phyloP scores from a whole-genome alignment of 92 coral and sea anemone genomes.

The Epizoanthus rinbou region DNA sequence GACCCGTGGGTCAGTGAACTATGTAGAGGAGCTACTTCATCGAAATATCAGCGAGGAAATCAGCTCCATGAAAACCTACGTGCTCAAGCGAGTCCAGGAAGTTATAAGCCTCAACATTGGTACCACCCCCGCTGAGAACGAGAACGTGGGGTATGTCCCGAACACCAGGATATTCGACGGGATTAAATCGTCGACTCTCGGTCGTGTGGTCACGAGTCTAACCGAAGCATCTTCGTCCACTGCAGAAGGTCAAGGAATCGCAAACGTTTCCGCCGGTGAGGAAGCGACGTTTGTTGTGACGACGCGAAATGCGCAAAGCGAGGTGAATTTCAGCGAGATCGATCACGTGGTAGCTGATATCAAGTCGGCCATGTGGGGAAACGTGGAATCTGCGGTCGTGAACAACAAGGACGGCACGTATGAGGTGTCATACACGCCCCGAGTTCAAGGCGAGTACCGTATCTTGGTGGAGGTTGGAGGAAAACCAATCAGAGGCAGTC shows the following conservation, averaged over 20 bases:
- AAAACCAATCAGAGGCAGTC: conserved; percentile 74
- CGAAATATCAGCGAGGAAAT: conserved; percentile 86
- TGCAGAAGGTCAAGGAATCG: conserved; percentile 77
- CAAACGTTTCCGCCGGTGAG: conserved; percentile 82
- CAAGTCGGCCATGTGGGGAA: conserved; percentile 88
- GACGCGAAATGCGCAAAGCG: conserved; percentile 88
- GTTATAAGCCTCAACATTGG: conserved; percentile 70
- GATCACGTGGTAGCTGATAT: conserved; percentile 87
- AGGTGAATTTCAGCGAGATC: conserved; percentile 81
- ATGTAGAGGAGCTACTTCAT: conserved; percentile 74
- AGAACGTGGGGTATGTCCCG: conserved; percentile 81
- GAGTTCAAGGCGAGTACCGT: conserved; percentile 76
- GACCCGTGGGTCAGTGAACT: conserved; percentile 69
- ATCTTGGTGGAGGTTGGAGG: conserved; percentile 86
- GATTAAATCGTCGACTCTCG: conserved; percentile 60
- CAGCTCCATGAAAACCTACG: conserved; percentile 74
- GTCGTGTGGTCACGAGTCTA: conserved; percentile 80
- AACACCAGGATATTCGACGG: conserved; percentile 60
- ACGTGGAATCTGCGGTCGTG: conserved; percentile 69
- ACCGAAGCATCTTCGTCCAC: conserved; percentile 81
- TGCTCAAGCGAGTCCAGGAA: conserved; percentile 68
- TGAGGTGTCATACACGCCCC: conserved; percentile 73
- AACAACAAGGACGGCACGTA: conserved; percentile 79
- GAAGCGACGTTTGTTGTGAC: conserved; percentile 77
- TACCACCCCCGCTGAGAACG: conserved; percentile 88